These are phyloP conservation scores for Synanthedon tipuliformis DNA, from an alignment of 2,888 invertebrate genomes.

Conservation along the genomic window DNA sequence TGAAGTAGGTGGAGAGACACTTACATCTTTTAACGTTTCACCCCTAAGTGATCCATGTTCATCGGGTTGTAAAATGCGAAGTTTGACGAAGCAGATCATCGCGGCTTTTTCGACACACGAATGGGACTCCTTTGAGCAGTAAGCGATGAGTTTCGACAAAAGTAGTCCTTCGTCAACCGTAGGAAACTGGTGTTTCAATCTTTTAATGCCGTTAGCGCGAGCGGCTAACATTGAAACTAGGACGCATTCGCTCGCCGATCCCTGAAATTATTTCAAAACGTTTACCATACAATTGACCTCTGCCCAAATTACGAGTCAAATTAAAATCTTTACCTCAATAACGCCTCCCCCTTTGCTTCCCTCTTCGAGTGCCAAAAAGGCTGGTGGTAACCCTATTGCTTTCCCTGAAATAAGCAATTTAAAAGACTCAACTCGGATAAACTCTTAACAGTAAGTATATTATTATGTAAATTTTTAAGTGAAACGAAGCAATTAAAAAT, in stretches of 20 bases:
- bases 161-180: conserved; percentile 91
- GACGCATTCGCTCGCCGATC: conserved; percentile 95
- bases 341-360: conserved; percentile 94
- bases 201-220: conserved; percentile 86
- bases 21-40: conserved; percentile 81
- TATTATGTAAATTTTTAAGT: too few species aligned
- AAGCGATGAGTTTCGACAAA: conserved; percentile 92
- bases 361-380: conserved; percentile 85
- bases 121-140: conserved; percentile 91
- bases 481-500: background rate
- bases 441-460: background rate
- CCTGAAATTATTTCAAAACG: conserved; percentile 61
- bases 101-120: conserved; percentile 94
- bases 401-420: conserved; percentile 68
- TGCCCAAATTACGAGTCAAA: background rate
- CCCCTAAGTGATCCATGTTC: conserved; percentile 85
- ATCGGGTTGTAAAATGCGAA: conserved; percentile 90
- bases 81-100: conserved; percentile 92
- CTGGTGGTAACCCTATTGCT: conserved; percentile 91
- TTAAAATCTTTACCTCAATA: conserved; percentile 77
- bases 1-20: conserved; percentile 5
- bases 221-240: conserved; percentile 93
- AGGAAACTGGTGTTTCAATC: conserved; percentile 85
- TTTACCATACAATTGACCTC: background rate
- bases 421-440: too few species aligned